phyloP scores from a whole-genome alignment of 2,797 vertebrate species.

The Enteromius unitaeniatus region DNA sequence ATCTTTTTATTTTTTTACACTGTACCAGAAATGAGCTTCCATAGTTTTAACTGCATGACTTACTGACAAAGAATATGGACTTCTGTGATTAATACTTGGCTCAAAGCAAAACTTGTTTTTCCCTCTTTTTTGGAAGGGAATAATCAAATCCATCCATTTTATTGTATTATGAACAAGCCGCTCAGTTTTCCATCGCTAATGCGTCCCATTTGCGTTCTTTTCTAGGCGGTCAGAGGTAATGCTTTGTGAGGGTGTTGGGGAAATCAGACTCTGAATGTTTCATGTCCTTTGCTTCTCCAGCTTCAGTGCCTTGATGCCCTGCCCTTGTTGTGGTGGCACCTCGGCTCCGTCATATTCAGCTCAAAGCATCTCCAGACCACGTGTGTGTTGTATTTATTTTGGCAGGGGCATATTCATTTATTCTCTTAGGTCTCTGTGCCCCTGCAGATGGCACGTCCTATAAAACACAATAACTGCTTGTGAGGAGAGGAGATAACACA shows the following conservation, averaged over 20 bases:
- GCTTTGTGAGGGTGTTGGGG: conserved; percentile 46
- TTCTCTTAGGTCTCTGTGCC: conserved; percentile 32
- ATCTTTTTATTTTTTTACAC: neutral
- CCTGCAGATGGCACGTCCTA: conserved; percentile 32
- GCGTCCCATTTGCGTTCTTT: conserved; percentile 50
- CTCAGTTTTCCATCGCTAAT: conserved; percentile 48
- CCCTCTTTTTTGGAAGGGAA: conserved; percentile 39
- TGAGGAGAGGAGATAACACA: conserved; percentile 47
- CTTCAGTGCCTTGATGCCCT: conserved; percentile 10
- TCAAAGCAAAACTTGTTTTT: conserved; percentile 28
- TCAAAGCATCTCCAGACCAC: conserved; percentile 11
- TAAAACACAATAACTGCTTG: conserved; percentile 53
- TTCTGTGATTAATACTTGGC: conserved; percentile 56
- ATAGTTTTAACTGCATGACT: conserved; percentile 52
- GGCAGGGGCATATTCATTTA: conserved; percentile 34
- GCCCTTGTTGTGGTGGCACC: conserved; percentile 25
- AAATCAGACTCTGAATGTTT: conserved; percentile 44
- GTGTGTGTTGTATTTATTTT: conserved; percentile 48
- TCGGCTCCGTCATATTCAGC: conserved; percentile 25
- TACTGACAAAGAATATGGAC: conserved; percentile 41
- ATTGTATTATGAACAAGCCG: conserved; percentile 46
- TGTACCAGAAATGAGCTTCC: conserved; percentile 5
- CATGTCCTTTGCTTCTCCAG: conserved; percentile 11
- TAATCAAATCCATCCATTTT: conserved; percentile 55
- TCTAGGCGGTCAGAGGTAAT: conserved; percentile 42